Percentiles rank a stretch among this genome's conserved stretches.
Conservation (phyloP, 2,797 vertebrate genomes). For the Chrysocyon brachyurus region DNA sequence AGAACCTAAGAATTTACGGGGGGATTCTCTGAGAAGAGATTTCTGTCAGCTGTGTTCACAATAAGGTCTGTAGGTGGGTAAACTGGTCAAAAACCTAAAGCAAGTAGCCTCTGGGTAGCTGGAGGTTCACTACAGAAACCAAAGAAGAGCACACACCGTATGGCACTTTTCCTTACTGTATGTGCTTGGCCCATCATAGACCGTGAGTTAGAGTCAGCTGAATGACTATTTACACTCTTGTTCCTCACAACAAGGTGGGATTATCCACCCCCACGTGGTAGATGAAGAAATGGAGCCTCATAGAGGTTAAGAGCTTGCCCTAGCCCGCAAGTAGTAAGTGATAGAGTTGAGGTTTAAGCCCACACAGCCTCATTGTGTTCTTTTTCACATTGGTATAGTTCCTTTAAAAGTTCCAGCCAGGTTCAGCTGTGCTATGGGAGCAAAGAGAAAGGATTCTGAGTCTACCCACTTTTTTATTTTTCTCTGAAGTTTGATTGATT, state of each 20-base stretch:
- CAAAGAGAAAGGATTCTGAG: not conserved
- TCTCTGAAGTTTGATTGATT: too few relatives aligned
- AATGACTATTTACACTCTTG: not conserved
- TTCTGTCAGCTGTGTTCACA: slow-evolving; percentile 56
- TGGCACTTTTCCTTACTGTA: not conserved
- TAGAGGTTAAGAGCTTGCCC: not conserved
- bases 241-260: not conserved
- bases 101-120: not conserved
- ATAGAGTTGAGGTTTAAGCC: not conserved
- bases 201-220: not conserved
- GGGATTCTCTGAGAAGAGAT: slow-evolving; percentile 64
- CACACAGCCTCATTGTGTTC: not conserved
- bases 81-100: not conserved
- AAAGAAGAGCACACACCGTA: not conserved
- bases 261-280: not conserved
- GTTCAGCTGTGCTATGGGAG: not conserved
- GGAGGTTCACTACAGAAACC: slow-evolving; percentile 10
- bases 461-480: not conserved
- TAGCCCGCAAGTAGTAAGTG: not conserved
- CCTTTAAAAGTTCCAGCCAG: slow-evolving; percentile 33
- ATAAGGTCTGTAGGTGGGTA: not conserved
- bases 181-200: not conserved
- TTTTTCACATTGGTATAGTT: not conserved
- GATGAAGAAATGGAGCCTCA: not conserved
- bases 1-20: slow-evolving; percentile 72